Conservation (phyloP, 2,888 invertebrate species). For the Scaptomyza tumidula region DNA sequence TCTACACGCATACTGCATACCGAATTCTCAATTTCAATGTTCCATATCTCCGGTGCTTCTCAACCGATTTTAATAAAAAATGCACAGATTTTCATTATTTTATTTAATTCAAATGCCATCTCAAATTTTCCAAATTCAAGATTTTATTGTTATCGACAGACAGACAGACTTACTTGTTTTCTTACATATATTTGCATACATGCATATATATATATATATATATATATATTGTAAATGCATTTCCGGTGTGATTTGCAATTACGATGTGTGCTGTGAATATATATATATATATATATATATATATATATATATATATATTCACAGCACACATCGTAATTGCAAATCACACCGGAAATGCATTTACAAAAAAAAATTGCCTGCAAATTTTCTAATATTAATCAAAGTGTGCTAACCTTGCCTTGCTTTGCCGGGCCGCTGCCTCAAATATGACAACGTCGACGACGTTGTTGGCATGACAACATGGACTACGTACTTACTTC, state of each 20-base stretch:
- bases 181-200: neutral
- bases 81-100: too few species aligned
- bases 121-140: too few species aligned
- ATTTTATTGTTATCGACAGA: too few species aligned
- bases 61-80: too few species aligned
- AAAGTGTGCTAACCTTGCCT: conserved; percentile 56
- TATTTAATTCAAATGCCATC: too few species aligned
- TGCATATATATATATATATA: neutral
- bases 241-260: conserved; percentile 51
- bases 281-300: neutral
- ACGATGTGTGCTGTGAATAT: neutral
- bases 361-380: conserved; percentile 30
- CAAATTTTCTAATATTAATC: conserved; percentile 63
- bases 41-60: too few species aligned
- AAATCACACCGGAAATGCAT: conserved; percentile 59
- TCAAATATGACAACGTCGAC: conserved; percentile 22
- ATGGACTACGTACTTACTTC: conserved; percentile 9
- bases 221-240: conserved; percentile 42
- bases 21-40: too few species aligned
- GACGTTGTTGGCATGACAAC: conserved; percentile 32
- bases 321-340: conserved; percentile 8
- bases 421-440: conserved; percentile 29
- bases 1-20: too few species aligned
- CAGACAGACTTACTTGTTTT: too few species aligned
- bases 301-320: neutral